These are phyloP conservation scores for Monochamus alternatus DNA, from an alignment of 2,888 invertebrate genomes.

Conservation along the genomic window DNA sequence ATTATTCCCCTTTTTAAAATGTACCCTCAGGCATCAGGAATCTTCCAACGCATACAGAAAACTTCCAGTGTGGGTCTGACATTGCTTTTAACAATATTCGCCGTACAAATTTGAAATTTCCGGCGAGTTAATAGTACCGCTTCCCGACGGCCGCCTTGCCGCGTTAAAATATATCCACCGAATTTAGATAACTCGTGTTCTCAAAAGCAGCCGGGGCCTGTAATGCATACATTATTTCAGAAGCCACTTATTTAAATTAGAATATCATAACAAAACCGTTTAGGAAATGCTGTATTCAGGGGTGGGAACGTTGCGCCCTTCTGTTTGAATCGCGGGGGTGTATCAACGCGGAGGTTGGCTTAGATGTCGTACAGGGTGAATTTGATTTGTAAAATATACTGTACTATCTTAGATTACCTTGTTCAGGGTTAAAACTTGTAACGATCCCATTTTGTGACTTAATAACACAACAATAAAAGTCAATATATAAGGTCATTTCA, in stretches of 20 bases:
- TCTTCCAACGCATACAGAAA: too few species aligned
- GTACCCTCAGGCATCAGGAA: too few species aligned
- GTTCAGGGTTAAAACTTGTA: too few species aligned
- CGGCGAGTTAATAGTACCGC: conserved; percentile 39
- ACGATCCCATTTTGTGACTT: too few species aligned
- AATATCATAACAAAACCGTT: conserved; percentile 31
- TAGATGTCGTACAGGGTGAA: too few species aligned
- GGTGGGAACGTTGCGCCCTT: conserved; percentile 18
- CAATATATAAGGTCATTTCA: too few species aligned
- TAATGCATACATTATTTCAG: conserved; percentile 31
- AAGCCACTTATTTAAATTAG: conserved; percentile 35
- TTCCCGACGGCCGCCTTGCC: conserved; percentile 42
- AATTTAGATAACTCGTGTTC: conserved; percentile 39
- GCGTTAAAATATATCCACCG: conserved; percentile 42
- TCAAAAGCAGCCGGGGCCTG: conserved; percentile 29
- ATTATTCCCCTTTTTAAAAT: too few species aligned
- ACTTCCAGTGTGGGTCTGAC: not conserved
- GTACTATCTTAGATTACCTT: too few species aligned
- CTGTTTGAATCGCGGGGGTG: conserved; percentile 19
- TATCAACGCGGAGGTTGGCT: not conserved
- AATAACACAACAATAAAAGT: too few species aligned
- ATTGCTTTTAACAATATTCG: conserved; percentile 9
- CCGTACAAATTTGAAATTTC: conserved; percentile 36
- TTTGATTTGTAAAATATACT: too few species aligned
- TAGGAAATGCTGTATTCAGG: conserved; percentile 24